Base-by-base conservation (phyloP, 53 echinoderm and acorn worm genomes). In the Paracentrotus lividus region DNA sequence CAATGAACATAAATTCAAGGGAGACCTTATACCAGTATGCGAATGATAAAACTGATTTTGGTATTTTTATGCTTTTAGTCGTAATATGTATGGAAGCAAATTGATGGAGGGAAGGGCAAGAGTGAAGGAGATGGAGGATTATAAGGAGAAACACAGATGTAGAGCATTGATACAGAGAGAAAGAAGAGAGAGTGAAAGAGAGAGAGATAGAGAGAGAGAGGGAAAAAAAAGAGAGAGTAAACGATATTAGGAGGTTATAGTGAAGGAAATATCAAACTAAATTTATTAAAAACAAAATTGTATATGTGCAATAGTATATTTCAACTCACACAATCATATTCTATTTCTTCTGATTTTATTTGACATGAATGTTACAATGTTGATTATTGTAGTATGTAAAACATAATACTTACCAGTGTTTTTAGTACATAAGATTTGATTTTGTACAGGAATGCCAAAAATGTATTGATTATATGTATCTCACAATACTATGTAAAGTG, bases 371-470 rank as follows among this genome's bases (percentile, higher is more conserved):
- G 24, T 10, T n/a, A 81, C 47, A 81, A 45, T 49, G 42, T 27
- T 49, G 7, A n/a, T 47, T 45, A 4, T 45, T n/a, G 26, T n/a
- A 45, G 81, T 78, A 24, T 78, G n/a, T 78, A 20, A 78, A 45
- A 75, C 5, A 15, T 40, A 1, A 2, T 4, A 40, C 16, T 40
- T 76, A n/a, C n/a, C n/a, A n/a, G 76, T 76, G 76, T 81, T 24
- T 81, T 13, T n/a, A n/a, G 13, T n/a, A n/a, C 5, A 16, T 64
- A 26, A 13, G 21, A 81, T 72, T 38, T 47, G 49, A n/a, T 81
- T 81, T 81, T 81, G 81, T 81, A 81, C 81, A 81, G 81, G 26
- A 45, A 45, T 45, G 45, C 81, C 44, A 81, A 76, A 72, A 81
- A 45, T 29, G 8, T 32, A 31, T 81, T 44, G 33, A 26, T 6